phyloP scores from a whole-genome alignment of 2,797 vertebrate species.

The Rousettus madagascariensis region DNA sequence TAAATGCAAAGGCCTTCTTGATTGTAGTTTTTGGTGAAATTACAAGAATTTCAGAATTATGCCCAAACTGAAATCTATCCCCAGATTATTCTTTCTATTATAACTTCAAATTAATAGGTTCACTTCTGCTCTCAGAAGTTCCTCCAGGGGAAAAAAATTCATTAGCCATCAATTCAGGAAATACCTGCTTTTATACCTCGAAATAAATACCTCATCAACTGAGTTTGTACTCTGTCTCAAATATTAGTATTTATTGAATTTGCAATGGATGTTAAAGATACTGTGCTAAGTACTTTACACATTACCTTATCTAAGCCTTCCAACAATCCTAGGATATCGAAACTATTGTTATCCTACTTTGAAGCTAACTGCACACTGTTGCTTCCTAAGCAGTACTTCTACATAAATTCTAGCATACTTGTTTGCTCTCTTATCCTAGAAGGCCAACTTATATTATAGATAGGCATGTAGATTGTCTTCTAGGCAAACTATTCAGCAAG shows the following conservation, averaged over 20 bases:
- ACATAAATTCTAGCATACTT: neutral
- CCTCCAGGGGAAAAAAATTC: neutral
- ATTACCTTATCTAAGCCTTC: neutral
- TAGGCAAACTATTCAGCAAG: neutral
- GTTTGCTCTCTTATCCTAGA: neutral
- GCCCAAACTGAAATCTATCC: neutral
- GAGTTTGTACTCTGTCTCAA: neutral
- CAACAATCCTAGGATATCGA: neutral
- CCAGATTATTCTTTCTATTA: conserved; percentile 2
- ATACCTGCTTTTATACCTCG: neutral
- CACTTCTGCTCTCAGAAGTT: neutral
- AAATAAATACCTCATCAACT: conserved; percentile 40
- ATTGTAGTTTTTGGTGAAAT: neutral
- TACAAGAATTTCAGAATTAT: conserved; percentile 40
- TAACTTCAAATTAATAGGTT: conserved; percentile 22
- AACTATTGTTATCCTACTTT: neutral
- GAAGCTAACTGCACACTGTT: neutral
- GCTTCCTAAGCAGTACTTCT: neutral
- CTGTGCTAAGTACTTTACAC: neutral
- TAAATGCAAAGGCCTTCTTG: conserved; percentile 22
- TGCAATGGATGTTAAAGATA: neutral
- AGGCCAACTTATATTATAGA: neutral
- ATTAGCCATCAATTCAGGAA: neutral
- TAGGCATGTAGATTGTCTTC: neutral
- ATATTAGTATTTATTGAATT: neutral